Evolutionary conservation across 1,140 invertebrate species (phyloP).

Genomic region (Heterodera schachtii): DNA sequence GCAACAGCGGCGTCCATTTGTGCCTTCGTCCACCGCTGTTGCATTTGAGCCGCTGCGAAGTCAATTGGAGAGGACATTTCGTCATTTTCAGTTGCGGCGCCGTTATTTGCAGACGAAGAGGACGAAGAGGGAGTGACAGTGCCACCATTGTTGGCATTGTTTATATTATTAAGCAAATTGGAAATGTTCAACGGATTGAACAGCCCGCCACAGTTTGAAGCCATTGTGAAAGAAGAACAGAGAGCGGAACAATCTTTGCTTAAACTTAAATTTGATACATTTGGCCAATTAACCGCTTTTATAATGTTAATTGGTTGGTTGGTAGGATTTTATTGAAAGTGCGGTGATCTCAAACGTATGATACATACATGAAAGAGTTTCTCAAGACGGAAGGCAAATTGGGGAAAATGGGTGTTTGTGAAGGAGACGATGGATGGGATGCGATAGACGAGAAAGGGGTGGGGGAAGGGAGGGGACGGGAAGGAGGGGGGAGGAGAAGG

Average conservation of each 20-base stretch:
- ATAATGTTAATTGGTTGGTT: not conserved
- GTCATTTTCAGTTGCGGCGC: not conserved
- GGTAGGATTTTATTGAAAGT: not conserved
- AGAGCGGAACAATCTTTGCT: no score
- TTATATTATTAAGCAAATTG: not conserved
- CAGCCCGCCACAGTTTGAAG: not conserved
- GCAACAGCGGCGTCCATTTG: constrained; percentile 29
- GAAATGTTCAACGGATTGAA: not conserved
- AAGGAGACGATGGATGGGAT: constrained; percentile 1
- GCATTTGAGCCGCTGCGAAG: constrained; percentile 2
- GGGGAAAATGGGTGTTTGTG: not conserved
- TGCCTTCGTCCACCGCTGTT: constrained; percentile 12
- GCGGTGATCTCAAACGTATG: not conserved
- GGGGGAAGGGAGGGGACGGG: not conserved
- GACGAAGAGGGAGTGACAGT: not conserved
- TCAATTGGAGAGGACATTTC: constrained; percentile 1
- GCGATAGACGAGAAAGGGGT: not conserved
- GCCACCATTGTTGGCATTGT: not conserved
- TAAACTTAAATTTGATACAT: not conserved
- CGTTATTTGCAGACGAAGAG: not conserved
- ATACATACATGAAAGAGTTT: constrained; percentile 6
- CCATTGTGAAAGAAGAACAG: not conserved
- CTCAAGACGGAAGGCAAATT: not conserved
- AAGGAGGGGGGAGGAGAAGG: constrained; percentile 15
- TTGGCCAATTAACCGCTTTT: not conserved